phyloP scores from a whole-genome alignment of 2,797 vertebrate genomes.

The Bucorvus abyssinicus region DNA sequence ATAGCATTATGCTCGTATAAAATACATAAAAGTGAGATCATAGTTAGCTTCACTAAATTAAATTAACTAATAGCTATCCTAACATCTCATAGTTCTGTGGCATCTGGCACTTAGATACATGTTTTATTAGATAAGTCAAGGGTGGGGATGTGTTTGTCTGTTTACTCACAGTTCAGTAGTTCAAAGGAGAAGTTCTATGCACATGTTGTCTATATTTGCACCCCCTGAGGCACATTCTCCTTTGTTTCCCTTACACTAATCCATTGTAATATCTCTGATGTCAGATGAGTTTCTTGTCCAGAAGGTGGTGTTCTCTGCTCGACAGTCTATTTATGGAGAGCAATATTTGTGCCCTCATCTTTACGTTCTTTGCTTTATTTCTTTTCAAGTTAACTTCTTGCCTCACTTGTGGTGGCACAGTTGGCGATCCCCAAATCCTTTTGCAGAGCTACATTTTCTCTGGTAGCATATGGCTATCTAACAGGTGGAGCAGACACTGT shows the following conservation, averaged over 20 bases:
- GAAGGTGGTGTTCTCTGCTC: not conserved
- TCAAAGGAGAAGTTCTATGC: conserved; percentile 39
- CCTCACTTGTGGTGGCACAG: not conserved
- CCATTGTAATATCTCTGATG: not conserved
- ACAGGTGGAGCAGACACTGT: conserved; percentile 34
- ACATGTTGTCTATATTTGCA: not conserved
- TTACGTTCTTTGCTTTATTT: not conserved
- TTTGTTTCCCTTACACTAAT: not conserved
- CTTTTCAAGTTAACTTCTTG: not conserved
- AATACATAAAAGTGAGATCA: conserved; percentile 43
- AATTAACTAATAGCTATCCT: conserved; percentile 42
- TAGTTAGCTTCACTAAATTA: conserved; percentile 37
- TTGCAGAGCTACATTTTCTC: conserved; percentile 35
- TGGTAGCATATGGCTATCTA: conserved; percentile 51
- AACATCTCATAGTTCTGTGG: not conserved
- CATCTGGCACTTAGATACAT: conserved; percentile 2
- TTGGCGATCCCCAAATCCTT: not conserved
- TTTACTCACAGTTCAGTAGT: conserved; percentile 53
- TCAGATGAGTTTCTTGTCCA: not conserved
- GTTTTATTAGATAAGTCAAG: conserved; percentile 36
- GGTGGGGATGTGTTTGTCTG: not conserved
- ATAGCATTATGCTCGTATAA: not conserved
- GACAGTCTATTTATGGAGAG: not conserved
- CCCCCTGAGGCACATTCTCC: not conserved
- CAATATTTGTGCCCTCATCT: not conserved